Conservation (phyloP, 1,140 invertebrate genomes). For the Lerema accius region DNA sequence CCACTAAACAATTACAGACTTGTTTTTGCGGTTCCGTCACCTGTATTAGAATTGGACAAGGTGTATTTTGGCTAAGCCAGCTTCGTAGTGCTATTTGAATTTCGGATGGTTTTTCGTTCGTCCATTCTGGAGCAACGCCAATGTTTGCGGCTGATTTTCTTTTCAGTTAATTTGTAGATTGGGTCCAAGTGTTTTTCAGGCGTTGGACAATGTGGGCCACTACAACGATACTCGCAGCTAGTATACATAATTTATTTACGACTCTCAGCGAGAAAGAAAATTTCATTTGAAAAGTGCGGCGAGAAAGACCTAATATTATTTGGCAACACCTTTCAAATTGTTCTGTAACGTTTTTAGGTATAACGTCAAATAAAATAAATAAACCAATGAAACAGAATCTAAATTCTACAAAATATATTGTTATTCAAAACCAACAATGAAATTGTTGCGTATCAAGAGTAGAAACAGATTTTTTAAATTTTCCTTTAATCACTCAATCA, state of each 20-base stretch:
- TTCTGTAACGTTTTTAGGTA: too few species aligned
- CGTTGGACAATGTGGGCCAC: constrained; percentile 17
- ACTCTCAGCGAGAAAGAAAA: neutral
- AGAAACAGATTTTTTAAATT: too few species aligned
- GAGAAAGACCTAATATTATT: too few species aligned
- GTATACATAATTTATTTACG: constrained; percentile 21
- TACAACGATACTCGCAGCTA: neutral
- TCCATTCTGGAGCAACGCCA: constrained; percentile 26
- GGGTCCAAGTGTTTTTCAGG: constrained; percentile 20
- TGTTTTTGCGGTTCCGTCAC: neutral
- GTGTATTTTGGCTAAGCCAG: neutral
- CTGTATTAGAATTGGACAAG: neutral
- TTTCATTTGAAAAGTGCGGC: constrained; percentile 1
- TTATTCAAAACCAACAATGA: too few species aligned
- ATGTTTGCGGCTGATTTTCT: constrained; percentile 34
- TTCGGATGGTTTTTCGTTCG: constrained; percentile 21
- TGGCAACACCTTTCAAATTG: too few species aligned
- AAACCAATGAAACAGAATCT: too few species aligned
- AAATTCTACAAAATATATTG: too few species aligned
- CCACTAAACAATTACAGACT: neutral
- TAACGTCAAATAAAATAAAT: too few species aligned
- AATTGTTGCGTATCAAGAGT: too few species aligned
- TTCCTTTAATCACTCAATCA: too few species aligned
- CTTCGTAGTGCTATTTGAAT: constrained; percentile 6
- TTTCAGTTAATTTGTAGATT: constrained; percentile 37